These are phyloP conservation scores for Diuraphis noxia DNA, from an alignment of 1,140 invertebrate species.

Conservation along the genomic window DNA sequence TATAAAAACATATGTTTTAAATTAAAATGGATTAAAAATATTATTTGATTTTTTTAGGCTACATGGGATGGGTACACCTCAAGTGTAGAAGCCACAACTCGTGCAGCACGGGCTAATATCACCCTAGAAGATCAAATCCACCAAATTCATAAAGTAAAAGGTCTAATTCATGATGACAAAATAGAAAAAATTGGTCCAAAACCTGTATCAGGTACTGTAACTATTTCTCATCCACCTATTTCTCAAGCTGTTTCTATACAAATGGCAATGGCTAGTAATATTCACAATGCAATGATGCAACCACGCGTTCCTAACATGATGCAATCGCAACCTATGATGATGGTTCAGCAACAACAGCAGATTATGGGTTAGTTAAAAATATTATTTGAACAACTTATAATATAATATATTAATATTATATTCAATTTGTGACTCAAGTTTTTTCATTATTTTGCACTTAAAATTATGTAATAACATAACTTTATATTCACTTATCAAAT, in stretches of 20 bases:
- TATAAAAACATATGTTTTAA: background rate
- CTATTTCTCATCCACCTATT: constrained; percentile 58
- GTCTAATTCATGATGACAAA: constrained; percentile 88
- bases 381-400: background rate
- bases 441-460: background rate
- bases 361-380: constrained; percentile 57
- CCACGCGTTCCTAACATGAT: constrained; percentile 63
- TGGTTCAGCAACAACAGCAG: constrained; percentile 49
- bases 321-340: constrained; percentile 67
- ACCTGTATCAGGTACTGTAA: constrained; percentile 65
- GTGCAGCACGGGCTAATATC: constrained; percentile 91
- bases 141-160: constrained; percentile 95
- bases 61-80: constrained; percentile 99
- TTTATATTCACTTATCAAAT: background rate
- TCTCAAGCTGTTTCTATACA: constrained; percentile 57
- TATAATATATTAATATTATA: background rate
- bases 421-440: background rate
- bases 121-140: constrained; percentile 96
- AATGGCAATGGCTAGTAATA: constrained; percentile 31
- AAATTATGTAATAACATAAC: background rate
- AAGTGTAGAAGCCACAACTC: constrained; percentile 86
- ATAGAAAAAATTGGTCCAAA: constrained; percentile 90
- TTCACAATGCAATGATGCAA: constrained; percentile 56
- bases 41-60: constrained; percentile 64
- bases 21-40: background rate